Conservation (phyloP, 2,888 invertebrate genomes). For the Laspeyria flexula region DNA sequence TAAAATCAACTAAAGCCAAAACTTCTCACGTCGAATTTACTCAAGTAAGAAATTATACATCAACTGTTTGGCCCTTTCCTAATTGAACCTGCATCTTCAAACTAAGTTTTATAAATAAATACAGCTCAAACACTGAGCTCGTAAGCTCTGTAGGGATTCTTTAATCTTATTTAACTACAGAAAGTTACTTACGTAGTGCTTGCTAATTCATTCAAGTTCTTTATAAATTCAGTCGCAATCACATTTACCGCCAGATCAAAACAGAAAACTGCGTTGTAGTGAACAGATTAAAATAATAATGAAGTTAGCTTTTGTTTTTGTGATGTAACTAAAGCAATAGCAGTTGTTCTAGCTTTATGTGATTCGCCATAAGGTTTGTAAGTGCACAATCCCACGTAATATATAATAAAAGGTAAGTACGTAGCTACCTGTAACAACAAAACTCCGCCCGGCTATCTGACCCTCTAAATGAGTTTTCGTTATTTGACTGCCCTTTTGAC, state of each 20-base stretch:
- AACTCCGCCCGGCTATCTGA: constrained; percentile 33
- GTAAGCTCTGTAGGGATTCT: constrained; percentile 23
- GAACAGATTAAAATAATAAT: not conserved
- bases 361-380: not conserved
- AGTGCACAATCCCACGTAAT: constrained; percentile 14
- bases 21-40: constrained; percentile 2
- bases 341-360: not conserved
- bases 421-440: constrained; percentile 32
- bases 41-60: constrained; percentile 31
- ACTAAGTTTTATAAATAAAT: constrained; percentile 38
- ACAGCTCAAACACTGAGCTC: constrained; percentile 18
- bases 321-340: not conserved
- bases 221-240: constrained; percentile 9
- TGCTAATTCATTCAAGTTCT: constrained; percentile 6
- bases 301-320: not conserved
- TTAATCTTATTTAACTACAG: constrained; percentile 47
- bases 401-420: constrained; percentile 13
- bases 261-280: constrained; percentile 2
- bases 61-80: constrained; percentile 26
- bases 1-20: too few species aligned
- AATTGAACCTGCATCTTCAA: constrained; percentile 42
- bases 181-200: constrained; percentile 18
- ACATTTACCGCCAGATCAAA: constrained; percentile 10
- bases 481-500: constrained; percentile 39
- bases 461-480: constrained; percentile 48